Evolutionary conservation across 2,797 vertebrate species (phyloP), one percentile per base, ranked within the genome.

Genomic region (Pachyuromys duprasi): DNA sequence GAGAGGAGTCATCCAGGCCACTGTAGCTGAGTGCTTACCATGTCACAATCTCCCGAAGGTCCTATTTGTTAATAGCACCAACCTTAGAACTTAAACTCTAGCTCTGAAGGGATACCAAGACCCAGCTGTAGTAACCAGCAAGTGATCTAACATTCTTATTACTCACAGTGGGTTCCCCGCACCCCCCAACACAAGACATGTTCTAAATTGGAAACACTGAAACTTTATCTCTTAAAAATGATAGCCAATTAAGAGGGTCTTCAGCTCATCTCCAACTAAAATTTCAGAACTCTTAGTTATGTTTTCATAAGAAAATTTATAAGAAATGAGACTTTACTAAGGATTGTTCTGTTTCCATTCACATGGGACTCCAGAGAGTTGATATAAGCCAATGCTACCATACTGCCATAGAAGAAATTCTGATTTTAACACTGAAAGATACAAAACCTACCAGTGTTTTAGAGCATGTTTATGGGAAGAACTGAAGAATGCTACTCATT

Each of bases 381-480:
- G 36, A 75, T 28, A 80, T 83, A 88, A 80, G 13, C 4, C 36
- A 89, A 26, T 0, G 6, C 69, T 69, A 1, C 62, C 82, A n/a
- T 6, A 53, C 3, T 53, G 42, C 63, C 20, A 8, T 31, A 0
- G 63, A 91, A 92, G 53, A 94, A 95, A 84, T 53, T 26, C 7
- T 72, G 67, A 80, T 36, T 69, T 70, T 65, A 93, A 39, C 3
- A 13, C 42, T 39, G 6, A 18, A 94, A 94, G 22, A n/a, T 20
- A 53, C 3, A 94, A 93, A 81, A 67, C 5, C 70, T 36, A 49
- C 6, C 24, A 92, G n/a, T 6, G 0, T 81, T 88, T 92, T 89
- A 45, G 26, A 93, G 20, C 14, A 75, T 82, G 62, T 83, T 79
- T 90, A 92, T 72, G 9, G 70, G 14, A 93, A 90, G 69, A 84